Conservation (phyloP, 2,888 invertebrate species). For the Drosophila kambysellisi region DNA sequence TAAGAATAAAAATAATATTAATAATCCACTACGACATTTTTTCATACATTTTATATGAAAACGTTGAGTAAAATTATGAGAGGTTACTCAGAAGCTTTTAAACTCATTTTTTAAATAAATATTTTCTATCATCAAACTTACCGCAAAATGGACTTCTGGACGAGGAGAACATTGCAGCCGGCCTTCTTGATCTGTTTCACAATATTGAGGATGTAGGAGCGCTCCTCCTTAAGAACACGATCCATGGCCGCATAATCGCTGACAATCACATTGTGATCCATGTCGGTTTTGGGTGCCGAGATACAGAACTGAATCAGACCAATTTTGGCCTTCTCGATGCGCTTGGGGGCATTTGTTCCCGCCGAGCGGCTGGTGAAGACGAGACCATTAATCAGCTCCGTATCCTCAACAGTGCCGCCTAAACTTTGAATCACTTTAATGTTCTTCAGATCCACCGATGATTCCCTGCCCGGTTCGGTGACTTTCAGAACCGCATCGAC, state of each 20-base stretch:
- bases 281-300: conserved; percentile 99
- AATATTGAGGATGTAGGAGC: conserved; percentile 98
- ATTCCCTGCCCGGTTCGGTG: conserved; percentile 87
- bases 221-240: conserved; percentile 98
- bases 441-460: conserved; percentile 95
- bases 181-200: conserved; percentile 99
- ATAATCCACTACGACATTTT: too few species aligned
- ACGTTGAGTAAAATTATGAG: too few species aligned
- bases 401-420: conserved; percentile 99
- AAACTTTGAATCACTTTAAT: conserved; percentile 98
- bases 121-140: conserved; percentile 74
- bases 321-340: conserved; percentile 98
- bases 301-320: conserved; percentile 99
- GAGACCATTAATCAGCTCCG: conserved; percentile 97
- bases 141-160: conserved; percentile 92
- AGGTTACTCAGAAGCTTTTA: too few species aligned
- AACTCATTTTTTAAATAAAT: too few species aligned
- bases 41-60: too few species aligned
- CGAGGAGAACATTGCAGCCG: conserved; percentile 98
- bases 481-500: conserved; percentile 96
- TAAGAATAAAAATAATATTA: too few species aligned
- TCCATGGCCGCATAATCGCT: conserved; percentile 99
- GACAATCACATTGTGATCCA: conserved; percentile 98
- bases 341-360: conserved; percentile 95
- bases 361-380: conserved; percentile 96